phyloP scores from a whole-genome alignment of 2,888 invertebrate genomes.

The Nemotelus nigrinus region DNA sequence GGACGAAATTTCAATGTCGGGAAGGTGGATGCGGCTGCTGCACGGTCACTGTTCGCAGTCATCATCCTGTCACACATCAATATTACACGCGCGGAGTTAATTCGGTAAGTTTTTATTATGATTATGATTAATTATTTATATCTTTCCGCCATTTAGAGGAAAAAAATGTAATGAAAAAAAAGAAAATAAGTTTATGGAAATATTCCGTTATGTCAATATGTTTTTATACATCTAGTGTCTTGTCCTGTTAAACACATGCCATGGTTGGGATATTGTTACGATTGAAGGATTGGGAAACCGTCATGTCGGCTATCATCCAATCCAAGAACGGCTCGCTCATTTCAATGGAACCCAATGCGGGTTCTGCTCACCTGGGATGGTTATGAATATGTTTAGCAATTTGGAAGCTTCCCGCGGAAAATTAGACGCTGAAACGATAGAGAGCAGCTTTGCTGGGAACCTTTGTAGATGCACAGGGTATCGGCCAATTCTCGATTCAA shows the following conservation, averaged over 20 bases:
- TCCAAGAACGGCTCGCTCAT: conserved; percentile 72
- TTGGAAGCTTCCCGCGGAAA: conserved; percentile 66
- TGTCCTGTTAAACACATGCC: conserved; percentile 71
- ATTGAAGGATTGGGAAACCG: conserved; percentile 78
- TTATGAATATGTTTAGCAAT: conserved; percentile 76
- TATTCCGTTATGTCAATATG: too few species aligned
- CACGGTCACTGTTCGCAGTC: conserved; percentile 64
- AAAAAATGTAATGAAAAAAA: too few species aligned
- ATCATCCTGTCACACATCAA: conserved; percentile 53
- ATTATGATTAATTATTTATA: too few species aligned
- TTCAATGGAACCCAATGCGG: conserved; percentile 80
- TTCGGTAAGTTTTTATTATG: conserved; percentile 65
- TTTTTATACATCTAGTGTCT: conserved; percentile 67
- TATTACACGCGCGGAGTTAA: conserved; percentile 69
- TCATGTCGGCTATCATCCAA: conserved; percentile 73
- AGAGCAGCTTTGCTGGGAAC: conserved; percentile 80
- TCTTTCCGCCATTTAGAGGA: too few species aligned
- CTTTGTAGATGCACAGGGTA: conserved; percentile 86
- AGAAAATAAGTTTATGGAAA: too few species aligned
- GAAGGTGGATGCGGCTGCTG: conserved; percentile 77
- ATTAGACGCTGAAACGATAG: conserved; percentile 73
- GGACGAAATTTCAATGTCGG: conserved; percentile 75
- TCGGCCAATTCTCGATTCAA: conserved; percentile 79
- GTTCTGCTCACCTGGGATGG: conserved; percentile 80
- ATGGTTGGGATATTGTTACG: conserved; percentile 77